A percentile compares a stretch with the other conserved stretches of the same genome.
Evolutionary conservation across 1,140 invertebrate genomes (phyloP).

Genomic region (Calycopis cecrops): DNA sequence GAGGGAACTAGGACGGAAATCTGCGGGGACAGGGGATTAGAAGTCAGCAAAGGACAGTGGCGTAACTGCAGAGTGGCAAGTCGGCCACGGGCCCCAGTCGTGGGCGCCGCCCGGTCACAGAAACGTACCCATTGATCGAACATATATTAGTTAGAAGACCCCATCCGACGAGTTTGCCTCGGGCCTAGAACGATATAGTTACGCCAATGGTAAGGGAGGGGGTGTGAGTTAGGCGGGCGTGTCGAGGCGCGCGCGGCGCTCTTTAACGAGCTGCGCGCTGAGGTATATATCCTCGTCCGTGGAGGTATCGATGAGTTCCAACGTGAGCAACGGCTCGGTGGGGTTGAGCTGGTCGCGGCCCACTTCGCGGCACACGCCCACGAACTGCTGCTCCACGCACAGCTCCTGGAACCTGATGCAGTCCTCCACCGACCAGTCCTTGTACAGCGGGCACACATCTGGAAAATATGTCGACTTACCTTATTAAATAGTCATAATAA

Average conservation of each 20-base stretch:
- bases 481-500: constrained; percentile 14
- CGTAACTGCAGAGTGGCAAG: no score
- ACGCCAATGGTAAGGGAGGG: background rate
- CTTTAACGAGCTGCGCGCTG: constrained; percentile 67
- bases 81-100: no score
- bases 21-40: no score
- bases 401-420: constrained; percentile 76
- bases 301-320: constrained; percentile 76
- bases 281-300: constrained; percentile 74
- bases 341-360: constrained; percentile 68
- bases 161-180: no score
- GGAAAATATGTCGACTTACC: no score
- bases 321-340: constrained; percentile 66
- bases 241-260: constrained; percentile 64
- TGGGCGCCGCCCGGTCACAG: no score
- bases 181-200: background rate
- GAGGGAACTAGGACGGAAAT: no score
- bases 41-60: no score
- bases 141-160: no score
- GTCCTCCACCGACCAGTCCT: constrained; percentile 77
- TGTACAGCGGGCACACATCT: constrained; percentile 75
- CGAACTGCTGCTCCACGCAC: constrained; percentile 75
- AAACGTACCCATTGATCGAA: no score
- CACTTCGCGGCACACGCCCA: constrained; percentile 71
- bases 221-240: background rate